phyloP scores from a whole-genome alignment of 2,888 invertebrate species.

The Allygus modestus region DNA sequence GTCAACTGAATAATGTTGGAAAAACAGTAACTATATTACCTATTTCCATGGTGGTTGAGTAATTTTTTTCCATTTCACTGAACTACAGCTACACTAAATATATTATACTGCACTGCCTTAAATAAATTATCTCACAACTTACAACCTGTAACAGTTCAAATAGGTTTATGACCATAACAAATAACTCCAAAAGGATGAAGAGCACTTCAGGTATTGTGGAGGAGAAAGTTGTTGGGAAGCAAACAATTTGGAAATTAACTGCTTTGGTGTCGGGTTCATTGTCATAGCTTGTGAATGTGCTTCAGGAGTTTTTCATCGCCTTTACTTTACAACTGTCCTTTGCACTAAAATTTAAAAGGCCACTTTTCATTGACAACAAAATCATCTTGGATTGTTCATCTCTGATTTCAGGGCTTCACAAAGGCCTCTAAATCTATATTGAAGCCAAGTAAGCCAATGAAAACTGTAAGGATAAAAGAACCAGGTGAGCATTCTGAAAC shows the following conservation, averaged over 20 bases:
- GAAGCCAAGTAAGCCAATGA: constrained; percentile 61
- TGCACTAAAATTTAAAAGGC: constrained; percentile 43
- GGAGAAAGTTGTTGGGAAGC: constrained; percentile 8
- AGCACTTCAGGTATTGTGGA: neutral
- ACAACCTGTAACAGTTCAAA: neutral
- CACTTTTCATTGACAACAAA: neutral
- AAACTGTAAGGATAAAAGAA: constrained; percentile 63
- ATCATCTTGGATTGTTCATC: constrained; percentile 45
- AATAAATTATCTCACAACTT: neutral
- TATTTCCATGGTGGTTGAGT: too few relatives aligned
- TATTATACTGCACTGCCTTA: neutral
- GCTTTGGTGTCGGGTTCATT: constrained; percentile 51
- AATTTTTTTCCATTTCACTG: too few relatives aligned
- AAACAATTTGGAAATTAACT: constrained; percentile 2
- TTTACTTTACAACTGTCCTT: constrained; percentile 44
- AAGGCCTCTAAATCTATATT: constrained; percentile 62
- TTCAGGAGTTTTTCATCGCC: constrained; percentile 18
- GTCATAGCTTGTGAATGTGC: constrained; percentile 49
- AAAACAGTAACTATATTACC: too few relatives aligned
- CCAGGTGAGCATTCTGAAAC: constrained; percentile 60
- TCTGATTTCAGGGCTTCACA: constrained; percentile 74
- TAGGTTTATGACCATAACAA: neutral
- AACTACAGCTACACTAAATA: neutral
- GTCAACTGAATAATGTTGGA: too few relatives aligned
- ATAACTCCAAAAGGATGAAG: neutral